These are phyloP conservation scores for Blastobasis lacticolella DNA, from an alignment of 2,888 invertebrate species.

Conservation along the genomic window DNA sequence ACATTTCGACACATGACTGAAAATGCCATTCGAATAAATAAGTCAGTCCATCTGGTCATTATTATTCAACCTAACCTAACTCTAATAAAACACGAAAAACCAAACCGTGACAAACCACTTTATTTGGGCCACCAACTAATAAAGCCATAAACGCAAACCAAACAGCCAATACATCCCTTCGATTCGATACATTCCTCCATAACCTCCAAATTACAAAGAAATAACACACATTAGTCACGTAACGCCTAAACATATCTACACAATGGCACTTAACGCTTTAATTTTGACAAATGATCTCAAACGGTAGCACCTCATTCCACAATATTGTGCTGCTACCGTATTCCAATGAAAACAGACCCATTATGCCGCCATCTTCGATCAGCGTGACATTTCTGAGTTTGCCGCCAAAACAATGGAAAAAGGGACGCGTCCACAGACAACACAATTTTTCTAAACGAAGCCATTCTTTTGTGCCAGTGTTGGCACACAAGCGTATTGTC, in stretches of 20 bases:
- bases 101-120: too few relatives aligned
- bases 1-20: too few relatives aligned
- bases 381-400: slow-evolving; percentile 52
- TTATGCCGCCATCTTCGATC: slow-evolving; percentile 40
- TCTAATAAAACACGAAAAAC: too few relatives aligned
- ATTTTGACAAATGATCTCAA: slow-evolving; percentile 48
- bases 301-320: slow-evolving; percentile 54
- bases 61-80: too few relatives aligned
- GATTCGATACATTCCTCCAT: background rate
- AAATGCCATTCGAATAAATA: too few relatives aligned
- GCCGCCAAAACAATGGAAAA: slow-evolving; percentile 46
- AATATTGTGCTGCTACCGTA: slow-evolving; percentile 26
- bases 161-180: too few relatives aligned
- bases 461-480: slow-evolving; percentile 29
- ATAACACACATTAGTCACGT: background rate
- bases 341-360: slow-evolving; percentile 19
- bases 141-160: too few relatives aligned
- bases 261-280: slow-evolving; percentile 37
- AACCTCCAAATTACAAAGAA: background rate
- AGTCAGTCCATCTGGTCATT: too few relatives aligned
- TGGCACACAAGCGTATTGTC: slow-evolving; percentile 48
- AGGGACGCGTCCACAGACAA: slow-evolving; percentile 19
- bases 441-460: slow-evolving; percentile 5
- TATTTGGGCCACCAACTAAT: too few relatives aligned
- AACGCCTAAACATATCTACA: too few relatives aligned